phyloP scores from a whole-genome alignment of 2,888 invertebrate genomes.

The Scaptomyza reducta region DNA sequence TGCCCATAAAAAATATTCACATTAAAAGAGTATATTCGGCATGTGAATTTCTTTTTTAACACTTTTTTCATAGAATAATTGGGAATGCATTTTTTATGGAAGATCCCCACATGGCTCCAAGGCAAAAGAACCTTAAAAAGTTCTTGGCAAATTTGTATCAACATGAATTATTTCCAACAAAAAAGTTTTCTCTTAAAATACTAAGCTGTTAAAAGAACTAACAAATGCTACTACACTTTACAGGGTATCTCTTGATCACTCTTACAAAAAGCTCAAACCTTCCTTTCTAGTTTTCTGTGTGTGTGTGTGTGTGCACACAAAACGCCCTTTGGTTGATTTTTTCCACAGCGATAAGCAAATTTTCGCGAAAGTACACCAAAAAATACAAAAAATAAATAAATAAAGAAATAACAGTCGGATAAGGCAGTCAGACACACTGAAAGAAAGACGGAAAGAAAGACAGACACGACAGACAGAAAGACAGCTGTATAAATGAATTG shows the following conservation, averaged over 20 bases:
- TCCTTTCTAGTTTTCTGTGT: constrained; percentile 22
- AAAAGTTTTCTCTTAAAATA: no score
- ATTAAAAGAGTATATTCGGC: neutral
- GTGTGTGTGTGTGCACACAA: constrained; percentile 22
- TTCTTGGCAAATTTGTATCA: no score
- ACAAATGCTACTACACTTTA: neutral
- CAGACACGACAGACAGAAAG: constrained; percentile 48
- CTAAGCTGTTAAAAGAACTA: neutral
- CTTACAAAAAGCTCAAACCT: neutral
- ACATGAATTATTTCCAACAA: no score
- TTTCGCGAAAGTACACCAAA: constrained; percentile 69
- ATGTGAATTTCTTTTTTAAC: no score
- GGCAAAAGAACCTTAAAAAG: no score
- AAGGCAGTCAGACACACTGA: constrained; percentile 38
- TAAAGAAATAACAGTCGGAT: constrained; percentile 60
- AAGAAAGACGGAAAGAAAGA: constrained; percentile 45
- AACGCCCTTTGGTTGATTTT: constrained; percentile 59
- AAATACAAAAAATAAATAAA: constrained; percentile 47
- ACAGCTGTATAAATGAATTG: constrained; percentile 77
- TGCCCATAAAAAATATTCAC: neutral
- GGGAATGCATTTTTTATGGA: no score
- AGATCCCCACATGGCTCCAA: no score
- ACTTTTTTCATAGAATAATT: no score
- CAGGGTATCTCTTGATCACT: constrained; percentile 14
- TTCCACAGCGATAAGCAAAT: constrained; percentile 68